Evolutionary conservation across 2,113 vertebrate genomes (phyloP).

Genomic region (Carlito syrichta): DNA sequence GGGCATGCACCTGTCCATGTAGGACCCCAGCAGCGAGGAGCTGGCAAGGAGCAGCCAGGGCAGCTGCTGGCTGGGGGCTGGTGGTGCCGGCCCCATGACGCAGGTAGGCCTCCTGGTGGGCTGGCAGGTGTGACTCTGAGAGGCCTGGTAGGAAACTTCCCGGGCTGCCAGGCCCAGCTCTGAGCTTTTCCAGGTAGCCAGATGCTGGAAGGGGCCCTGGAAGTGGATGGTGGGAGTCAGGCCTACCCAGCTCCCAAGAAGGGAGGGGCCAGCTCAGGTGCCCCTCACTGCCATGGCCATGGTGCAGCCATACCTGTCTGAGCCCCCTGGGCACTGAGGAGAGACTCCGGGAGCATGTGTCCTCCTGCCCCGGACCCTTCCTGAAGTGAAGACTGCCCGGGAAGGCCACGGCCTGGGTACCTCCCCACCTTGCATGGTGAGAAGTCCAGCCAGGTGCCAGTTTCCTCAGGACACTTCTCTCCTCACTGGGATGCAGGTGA

Average conservation of each 20-base stretch:
- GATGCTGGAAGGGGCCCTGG: not conserved
- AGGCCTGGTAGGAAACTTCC: not conserved
- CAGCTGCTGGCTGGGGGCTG: not conserved
- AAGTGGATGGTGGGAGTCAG: not conserved
- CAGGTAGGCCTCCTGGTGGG: not conserved
- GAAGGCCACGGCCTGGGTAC: not conserved
- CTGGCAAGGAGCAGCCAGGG: not conserved
- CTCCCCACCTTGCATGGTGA: not conserved
- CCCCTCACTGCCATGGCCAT: not conserved
- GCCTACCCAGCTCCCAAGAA: not conserved
- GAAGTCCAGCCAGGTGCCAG: not conserved
- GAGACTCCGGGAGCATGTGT: not conserved
- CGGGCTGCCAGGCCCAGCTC: not conserved
- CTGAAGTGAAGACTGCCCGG: no score
- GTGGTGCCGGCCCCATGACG: not conserved
- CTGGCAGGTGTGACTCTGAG: not conserved
- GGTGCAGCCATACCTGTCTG: not conserved
- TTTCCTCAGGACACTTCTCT: not conserved
- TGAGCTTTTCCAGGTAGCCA: not conserved
- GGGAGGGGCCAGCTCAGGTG: not conserved
- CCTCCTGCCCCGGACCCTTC: not conserved
- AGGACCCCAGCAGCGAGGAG: not conserved
- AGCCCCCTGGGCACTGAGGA: not conserved
- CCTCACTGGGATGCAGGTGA: not conserved
- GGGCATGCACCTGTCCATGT: fast-evolving